Percentiles rank a stretch among this genome's conserved stretches.
These are phyloP conservation scores for Agrilus cyanescens DNA, from an alignment of 2,888 invertebrate species.

Conservation along the genomic window DNA sequence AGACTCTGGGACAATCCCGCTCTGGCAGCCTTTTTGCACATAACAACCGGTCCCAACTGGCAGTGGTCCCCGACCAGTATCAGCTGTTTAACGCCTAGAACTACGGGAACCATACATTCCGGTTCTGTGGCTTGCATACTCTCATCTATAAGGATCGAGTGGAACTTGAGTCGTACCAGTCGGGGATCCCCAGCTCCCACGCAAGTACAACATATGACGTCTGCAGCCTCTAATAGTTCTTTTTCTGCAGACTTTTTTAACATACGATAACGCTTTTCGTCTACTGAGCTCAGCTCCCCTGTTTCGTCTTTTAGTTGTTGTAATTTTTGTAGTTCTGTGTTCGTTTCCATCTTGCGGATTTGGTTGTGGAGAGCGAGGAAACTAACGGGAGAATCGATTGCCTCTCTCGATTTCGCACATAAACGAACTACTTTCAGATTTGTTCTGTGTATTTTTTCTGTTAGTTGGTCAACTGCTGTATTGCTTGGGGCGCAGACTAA, in stretches of 20 bases:
- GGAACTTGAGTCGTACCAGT: constrained; percentile 85
- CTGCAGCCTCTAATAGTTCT: constrained; percentile 85
- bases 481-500: constrained; percentile 98
- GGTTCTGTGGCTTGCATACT: constrained; percentile 91
- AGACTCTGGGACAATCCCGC: constrained; percentile 95
- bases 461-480: constrained; percentile 97
- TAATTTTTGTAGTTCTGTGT: constrained; percentile 86
- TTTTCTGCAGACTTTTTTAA: constrained; percentile 85
- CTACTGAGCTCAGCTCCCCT: constrained; percentile 89
- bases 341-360: constrained; percentile 86
- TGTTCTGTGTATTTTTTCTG: constrained; percentile 96
- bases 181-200: constrained; percentile 97
- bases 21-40: constrained; percentile 97
- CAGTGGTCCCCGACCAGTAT: constrained; percentile 99
- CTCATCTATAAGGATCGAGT: constrained; percentile 93
- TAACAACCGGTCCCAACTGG: constrained; percentile 96
- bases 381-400: constrained; percentile 94
- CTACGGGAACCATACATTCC: constrained; percentile 98
- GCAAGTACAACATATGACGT: constrained; percentile 98
- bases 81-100: constrained; percentile 90
- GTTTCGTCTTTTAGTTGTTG: constrained; percentile 97
- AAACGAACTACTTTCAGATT: constrained; percentile 88
- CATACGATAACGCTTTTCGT: constrained; percentile 87
- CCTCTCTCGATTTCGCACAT: constrained; percentile 96
- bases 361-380: constrained; percentile 96